Evolutionary conservation across 2,797 vertebrate genomes (phyloP), one percentile per base, ranked within the genome.

Genomic region (Parauchenoglanis punctatus): DNA sequence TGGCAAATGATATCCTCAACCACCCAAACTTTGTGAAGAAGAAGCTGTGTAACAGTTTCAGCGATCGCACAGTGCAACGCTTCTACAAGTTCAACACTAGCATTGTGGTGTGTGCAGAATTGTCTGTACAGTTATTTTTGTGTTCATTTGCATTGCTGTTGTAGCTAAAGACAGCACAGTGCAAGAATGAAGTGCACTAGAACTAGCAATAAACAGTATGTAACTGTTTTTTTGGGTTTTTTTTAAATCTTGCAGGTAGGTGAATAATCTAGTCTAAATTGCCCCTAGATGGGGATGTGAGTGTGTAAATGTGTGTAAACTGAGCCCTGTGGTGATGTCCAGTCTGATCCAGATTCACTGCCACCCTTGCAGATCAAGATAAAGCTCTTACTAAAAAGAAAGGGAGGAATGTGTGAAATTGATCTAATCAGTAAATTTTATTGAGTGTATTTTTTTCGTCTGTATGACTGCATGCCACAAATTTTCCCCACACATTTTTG

Each of bases 41-140:
- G 86, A 97, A 99, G 88, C 95, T 96, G 89, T 98, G 99, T 70
- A 99, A 99, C 95, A 99, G 98, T 95, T 99, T 99, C 95, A 99
- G 97, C 3, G 99, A 99, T 95, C 96, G 99, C 87, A 99, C 99
- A 0, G 98, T 99, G 88, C 98, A 99, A 93, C 95, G 99, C 82
- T 99, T 99, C 94, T 99, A 99, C 86, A 99, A 99, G 91, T 99
- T 99, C 91, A 99, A 99, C 91, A 99, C 98, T 52, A 99, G 97
- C 94, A 96, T 99, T 0, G 93, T 96, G 96, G 97, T 97, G 89
- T 95, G 97, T 87, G 52, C 12, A 78, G 40, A 75, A 35, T 13
- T 31, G 44, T 81, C 56, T 61, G 20, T 15, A 7, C 28, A 56
- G 28, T 78, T 56, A 17, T 54, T 17, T 77, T 52, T 13, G n/a